Conservation (phyloP, 2,113 vertebrate species). For the Vulpes ferrilata region DNA sequence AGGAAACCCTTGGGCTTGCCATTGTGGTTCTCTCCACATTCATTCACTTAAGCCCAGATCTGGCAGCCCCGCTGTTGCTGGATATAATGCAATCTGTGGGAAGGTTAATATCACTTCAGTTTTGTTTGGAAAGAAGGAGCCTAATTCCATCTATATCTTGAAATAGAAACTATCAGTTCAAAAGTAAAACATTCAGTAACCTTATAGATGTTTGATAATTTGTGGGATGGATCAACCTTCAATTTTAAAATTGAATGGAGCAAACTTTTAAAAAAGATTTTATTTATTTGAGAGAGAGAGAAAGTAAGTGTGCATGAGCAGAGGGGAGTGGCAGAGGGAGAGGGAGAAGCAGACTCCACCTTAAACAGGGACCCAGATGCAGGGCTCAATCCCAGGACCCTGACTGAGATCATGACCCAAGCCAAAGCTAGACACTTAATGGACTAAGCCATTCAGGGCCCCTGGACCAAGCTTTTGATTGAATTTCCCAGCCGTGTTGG, state of each 20-base stretch:
- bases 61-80: constrained; percentile 96
- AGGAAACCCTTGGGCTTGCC: constrained; percentile 96
- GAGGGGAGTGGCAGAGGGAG: too few relatives aligned
- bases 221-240: neutral
- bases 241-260: neutral
- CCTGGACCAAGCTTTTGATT: neutral
- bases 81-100: constrained; percentile 99
- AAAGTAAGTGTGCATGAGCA: too few relatives aligned
- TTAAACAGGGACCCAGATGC: too few relatives aligned
- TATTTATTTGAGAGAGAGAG: too few relatives aligned
- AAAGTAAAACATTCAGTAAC: neutral
- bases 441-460: too few relatives aligned
- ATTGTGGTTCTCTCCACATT: constrained; percentile 98
- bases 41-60: constrained; percentile 97
- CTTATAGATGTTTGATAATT: neutral
- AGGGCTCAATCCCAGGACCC: too few relatives aligned
- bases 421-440: too few relatives aligned
- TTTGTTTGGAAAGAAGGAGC: neutral
- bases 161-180: neutral
- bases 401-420: too few relatives aligned
- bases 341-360: too few relatives aligned
- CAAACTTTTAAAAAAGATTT: neutral
- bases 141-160: neutral
- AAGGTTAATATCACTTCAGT: constrained; percentile 89
- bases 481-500: neutral